phyloP scores from a whole-genome alignment of 2,113 vertebrate genomes.

The Addax nasomaculatus region DNA sequence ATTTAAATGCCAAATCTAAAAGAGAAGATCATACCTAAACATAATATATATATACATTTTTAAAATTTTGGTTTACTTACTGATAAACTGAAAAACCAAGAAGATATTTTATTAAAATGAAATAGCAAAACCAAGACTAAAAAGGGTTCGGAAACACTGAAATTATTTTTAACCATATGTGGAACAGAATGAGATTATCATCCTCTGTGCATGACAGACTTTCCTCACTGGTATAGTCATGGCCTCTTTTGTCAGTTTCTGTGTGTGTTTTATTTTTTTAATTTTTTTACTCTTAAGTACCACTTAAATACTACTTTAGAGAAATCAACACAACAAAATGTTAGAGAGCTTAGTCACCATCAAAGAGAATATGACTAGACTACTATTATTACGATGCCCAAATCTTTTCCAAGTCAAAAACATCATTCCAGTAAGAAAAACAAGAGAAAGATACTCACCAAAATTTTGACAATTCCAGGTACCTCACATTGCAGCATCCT shows the following conservation, averaged over 20 bases:
- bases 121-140: not conserved
- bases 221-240: not conserved
- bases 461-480: constrained; percentile 70
- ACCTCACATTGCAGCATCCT: constrained; percentile 69
- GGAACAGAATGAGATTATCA: not conserved
- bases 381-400: not conserved
- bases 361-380: not conserved
- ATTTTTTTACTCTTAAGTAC: not conserved
- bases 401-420: constrained; percentile 6
- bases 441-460: constrained; percentile 60
- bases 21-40: not conserved
- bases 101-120: not conserved
- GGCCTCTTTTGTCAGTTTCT: not conserved
- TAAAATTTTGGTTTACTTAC: not conserved
- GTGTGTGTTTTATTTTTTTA: not conserved
- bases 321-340: constrained; percentile 23
- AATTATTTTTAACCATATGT: not conserved
- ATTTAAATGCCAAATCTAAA: constrained; percentile 35
- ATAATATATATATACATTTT: not conserved
- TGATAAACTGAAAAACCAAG: constrained; percentile 14
- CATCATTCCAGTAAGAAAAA: constrained; percentile 17
- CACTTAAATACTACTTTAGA: not conserved
- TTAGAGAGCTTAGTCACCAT: not conserved
- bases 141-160: not conserved
- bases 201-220: not conserved